Conservation (phyloP, 2,113 vertebrate species). For the Cavia aperea region DNA sequence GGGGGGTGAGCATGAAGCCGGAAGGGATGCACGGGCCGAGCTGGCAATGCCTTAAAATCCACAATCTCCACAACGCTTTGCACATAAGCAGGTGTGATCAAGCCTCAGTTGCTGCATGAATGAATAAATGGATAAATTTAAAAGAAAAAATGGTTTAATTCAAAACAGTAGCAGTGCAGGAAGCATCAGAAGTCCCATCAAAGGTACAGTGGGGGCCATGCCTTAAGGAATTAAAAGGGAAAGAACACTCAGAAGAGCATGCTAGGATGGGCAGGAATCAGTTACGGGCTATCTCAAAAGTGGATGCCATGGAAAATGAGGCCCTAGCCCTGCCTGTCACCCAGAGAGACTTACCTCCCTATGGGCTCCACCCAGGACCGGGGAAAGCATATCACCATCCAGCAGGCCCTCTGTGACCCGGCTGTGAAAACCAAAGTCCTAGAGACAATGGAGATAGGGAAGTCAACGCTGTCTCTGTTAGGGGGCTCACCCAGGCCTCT, state of each 20-base stretch:
- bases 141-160: background rate
- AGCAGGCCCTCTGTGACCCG: constrained; percentile 72
- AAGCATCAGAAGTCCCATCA: background rate
- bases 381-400: constrained; percentile 68
- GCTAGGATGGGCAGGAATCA: background rate
- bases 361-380: constrained; percentile 19
- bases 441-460: background rate
- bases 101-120: background rate
- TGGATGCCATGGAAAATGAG: background rate
- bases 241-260: background rate
- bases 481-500: background rate
- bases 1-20: background rate
- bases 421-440: constrained; percentile 55
- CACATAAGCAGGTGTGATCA: background rate
- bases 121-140: background rate
- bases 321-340: rapidly evolving
- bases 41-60: background rate
- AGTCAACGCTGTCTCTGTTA: background rate
- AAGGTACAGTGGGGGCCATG: background rate
- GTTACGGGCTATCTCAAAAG: background rate
- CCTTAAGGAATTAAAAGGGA: background rate
- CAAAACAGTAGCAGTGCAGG: background rate
- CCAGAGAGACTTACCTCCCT: constrained; percentile 65
- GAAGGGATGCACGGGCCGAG: background rate
- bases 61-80: background rate